Conservation (phyloP, 2,888 invertebrate genomes). For the Athetis lepigone region DNA sequence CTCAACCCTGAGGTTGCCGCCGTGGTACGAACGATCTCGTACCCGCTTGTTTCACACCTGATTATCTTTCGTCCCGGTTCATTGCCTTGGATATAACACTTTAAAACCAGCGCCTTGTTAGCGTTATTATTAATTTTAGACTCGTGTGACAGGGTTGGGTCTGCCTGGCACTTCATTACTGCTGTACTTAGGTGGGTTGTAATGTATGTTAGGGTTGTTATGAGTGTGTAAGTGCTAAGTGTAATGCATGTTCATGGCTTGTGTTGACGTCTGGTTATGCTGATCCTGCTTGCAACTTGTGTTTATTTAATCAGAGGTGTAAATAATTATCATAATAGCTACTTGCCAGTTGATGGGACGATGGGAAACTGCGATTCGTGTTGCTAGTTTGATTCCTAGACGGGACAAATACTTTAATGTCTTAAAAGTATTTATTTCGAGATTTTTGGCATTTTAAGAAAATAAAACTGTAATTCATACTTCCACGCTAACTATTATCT, state of each 20-base stretch:
- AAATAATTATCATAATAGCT: background rate
- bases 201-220: constrained; percentile 55
- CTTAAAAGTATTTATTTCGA: too few relatives aligned
- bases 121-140: constrained; percentile 67
- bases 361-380: too few relatives aligned
- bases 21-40: constrained; percentile 61
- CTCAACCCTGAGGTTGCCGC: constrained; percentile 54
- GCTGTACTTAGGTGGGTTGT: constrained; percentile 59
- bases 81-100: constrained; percentile 70
- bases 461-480: too few relatives aligned
- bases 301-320: background rate
- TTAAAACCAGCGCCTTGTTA: constrained; percentile 66
- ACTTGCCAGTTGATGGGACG: background rate
- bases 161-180: constrained; percentile 63
- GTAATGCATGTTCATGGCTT: constrained; percentile 40
- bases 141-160: constrained; percentile 58
- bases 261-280: constrained; percentile 5
- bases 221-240: constrained; percentile 51
- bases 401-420: too few relatives aligned
- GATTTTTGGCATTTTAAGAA: too few relatives aligned
- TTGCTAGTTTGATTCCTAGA: too few relatives aligned
- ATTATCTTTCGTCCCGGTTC: constrained; percentile 72
- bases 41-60: constrained; percentile 72
- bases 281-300: background rate
- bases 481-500: too few relatives aligned